Evolutionary conservation across 2,888 invertebrate species (phyloP), one percentile per base, ranked within the genome.

Genomic region (Drosophila formosana): DNA sequence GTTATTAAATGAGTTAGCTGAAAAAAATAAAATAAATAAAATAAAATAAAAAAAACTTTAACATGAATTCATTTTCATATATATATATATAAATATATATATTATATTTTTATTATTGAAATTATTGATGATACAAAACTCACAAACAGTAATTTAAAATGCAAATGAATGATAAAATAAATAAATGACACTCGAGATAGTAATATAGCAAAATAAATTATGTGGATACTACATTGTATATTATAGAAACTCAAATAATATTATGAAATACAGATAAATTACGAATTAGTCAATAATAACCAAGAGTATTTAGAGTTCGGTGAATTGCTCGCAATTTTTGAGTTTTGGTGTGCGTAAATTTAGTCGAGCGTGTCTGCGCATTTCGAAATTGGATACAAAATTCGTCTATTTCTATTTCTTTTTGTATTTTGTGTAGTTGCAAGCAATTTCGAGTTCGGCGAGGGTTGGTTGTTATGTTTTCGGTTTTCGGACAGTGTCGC

Each of bases 381-480:
- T 77, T 82, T 82, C 72, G 82, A 82, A 84, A 84, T 82, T 82
- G 84, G 80, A 79, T 84, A 84, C 75, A 78, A 80, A 78, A 69
- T 77, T 80, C 72, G 66, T 80, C 69, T 80, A 57, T 69, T 72
- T 67, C 58, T 49, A 39, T 58, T 60, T 50, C 32, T 18, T 57
- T 47, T 47, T 37, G 28, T 57, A 46, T 9, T 68, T 68, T 50
- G 63, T 66, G 50, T 68, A 65, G 63, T 66, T 78, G 75, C 68
- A 47, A 66, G 45, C 50, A 68, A 70, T 71, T 80, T 78, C 66
- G 66, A 75, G 71, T 72, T 74, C 25, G 45, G 74, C 70, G 71
- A 72, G 80, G 78, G 79, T 79, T 77, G 75, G n/a, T 68, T 64
- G 43, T 49, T 66, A 39, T 58, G 51, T 63, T 57, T 57, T 64